These are phyloP conservation scores for Tadarida brasiliensis DNA, from an alignment of 2,797 vertebrate genomes.

Conservation along the genomic window DNA sequence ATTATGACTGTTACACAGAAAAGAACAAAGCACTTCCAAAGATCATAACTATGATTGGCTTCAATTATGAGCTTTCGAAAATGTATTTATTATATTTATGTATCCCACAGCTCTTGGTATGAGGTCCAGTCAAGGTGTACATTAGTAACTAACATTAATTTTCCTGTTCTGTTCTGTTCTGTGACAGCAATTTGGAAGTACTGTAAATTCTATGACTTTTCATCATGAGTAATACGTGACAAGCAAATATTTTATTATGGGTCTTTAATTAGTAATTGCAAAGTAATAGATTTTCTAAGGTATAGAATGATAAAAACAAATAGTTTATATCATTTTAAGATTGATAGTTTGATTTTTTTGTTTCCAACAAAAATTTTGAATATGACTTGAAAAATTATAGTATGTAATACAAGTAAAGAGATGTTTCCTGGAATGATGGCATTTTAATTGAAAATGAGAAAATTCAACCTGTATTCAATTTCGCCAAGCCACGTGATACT, in stretches of 20 bases:
- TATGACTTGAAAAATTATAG: conserved; percentile 49
- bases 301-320: conserved; percentile 39
- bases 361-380: conserved; percentile 43
- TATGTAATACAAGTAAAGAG: conserved; percentile 3
- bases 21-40: not conserved
- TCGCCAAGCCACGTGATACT: not conserved
- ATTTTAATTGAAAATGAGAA: conserved; percentile 71
- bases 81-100: conserved; percentile 67
- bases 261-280: conserved; percentile 70
- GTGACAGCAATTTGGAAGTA: conserved; percentile 56
- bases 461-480: conserved; percentile 47
- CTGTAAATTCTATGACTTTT: conserved; percentile 41
- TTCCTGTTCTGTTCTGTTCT: conserved; percentile 29
- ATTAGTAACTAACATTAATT: conserved; percentile 72
- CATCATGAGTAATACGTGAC: conserved; percentile 60
- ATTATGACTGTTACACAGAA: not conserved
- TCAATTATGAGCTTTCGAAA: conserved; percentile 33
- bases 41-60: not conserved
- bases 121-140: not conserved
- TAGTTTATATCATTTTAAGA: conserved; percentile 56
- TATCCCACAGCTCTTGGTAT: not conserved
- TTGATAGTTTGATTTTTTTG: conserved; percentile 23
- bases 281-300: conserved; percentile 44
- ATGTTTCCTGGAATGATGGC: not conserved
- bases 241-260: conserved; percentile 66